These are phyloP conservation scores for Philereme transversata DNA, from an alignment of 2,888 invertebrate genomes.

Conservation along the genomic window DNA sequence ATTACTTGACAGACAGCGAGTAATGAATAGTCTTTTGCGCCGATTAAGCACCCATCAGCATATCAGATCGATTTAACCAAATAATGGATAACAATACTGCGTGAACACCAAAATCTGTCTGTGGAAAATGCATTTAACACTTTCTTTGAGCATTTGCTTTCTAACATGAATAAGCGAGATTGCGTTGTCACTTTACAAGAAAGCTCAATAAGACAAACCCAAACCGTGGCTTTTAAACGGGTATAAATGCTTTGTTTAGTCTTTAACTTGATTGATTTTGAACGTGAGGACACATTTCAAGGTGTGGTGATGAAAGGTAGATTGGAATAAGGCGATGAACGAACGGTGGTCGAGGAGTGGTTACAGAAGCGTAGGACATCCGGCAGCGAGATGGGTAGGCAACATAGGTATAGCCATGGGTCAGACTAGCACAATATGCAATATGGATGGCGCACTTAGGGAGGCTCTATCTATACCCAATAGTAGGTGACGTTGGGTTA, in stretches of 20 bases:
- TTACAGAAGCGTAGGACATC: no score
- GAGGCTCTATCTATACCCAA: no score
- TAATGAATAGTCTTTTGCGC: slow-evolving; percentile 29
- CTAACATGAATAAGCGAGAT: slow-evolving; percentile 61
- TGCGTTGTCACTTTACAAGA: slow-evolving; percentile 41
- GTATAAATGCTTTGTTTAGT: neutral
- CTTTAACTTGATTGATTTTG: no score
- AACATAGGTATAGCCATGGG: no score
- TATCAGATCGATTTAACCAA: slow-evolving; percentile 45
- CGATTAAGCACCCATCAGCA: slow-evolving; percentile 39
- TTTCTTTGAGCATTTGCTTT: slow-evolving; percentile 72
- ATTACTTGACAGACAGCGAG: slow-evolving; percentile 21
- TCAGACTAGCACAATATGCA: no score
- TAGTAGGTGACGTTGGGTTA: no score
- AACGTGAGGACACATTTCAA: no score
- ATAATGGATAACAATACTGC: slow-evolving; percentile 42
- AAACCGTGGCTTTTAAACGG: neutral
- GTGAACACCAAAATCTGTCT: slow-evolving; percentile 47
- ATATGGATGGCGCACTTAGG: no score
- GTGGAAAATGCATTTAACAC: slow-evolving; percentile 64
- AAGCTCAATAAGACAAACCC: slow-evolving; percentile 24
- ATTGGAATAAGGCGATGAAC: no score
- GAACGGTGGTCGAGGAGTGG: no score
- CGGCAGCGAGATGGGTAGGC: no score
- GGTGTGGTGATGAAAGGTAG: no score